Percentiles rank a stretch among this genome's conserved stretches.
Conservation (phyloP, 2,888 invertebrate genomes). For the Brachyptera putata region DNA sequence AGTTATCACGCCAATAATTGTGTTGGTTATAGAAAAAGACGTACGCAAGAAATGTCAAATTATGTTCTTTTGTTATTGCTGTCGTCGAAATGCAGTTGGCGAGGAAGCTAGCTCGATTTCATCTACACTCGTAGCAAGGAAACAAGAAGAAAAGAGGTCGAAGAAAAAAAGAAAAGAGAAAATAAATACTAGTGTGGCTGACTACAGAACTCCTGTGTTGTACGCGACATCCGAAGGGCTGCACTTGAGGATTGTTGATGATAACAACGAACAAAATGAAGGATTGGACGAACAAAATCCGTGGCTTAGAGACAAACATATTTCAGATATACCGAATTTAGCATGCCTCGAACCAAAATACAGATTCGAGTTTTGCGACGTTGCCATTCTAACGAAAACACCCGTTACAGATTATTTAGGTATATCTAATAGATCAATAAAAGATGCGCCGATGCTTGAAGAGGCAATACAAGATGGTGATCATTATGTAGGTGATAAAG, state of each 20-base stretch:
- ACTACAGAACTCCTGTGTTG: slow-evolving; percentile 37
- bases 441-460: background rate
- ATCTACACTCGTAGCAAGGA: background rate
- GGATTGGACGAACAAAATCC: background rate
- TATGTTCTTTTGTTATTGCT: slow-evolving; percentile 37
- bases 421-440: background rate
- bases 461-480: too few species aligned
- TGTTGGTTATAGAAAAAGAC: slow-evolving; percentile 36
- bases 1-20: slow-evolving; percentile 35
- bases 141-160: slow-evolving; percentile 17
- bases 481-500: too few species aligned
- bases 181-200: slow-evolving; percentile 32
- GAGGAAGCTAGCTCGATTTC: background rate
- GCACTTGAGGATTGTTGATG: slow-evolving; percentile 36
- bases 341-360: slow-evolving; percentile 16
- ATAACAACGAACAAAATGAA: slow-evolving; percentile 8
- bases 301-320: background rate
- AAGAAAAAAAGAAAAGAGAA: slow-evolving; percentile 31
- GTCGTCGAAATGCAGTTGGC: slow-evolving; percentile 31
- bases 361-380: slow-evolving; percentile 28
- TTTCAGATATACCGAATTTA: background rate
- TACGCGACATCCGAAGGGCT: slow-evolving; percentile 40
- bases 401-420: background rate
- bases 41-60: slow-evolving; percentile 35
- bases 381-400: slow-evolving; percentile 23